Evolutionary conservation across 2,113 vertebrate genomes (phyloP), one percentile per base, ranked within the genome.

Genomic region (Pituophis catenifer): DNA sequence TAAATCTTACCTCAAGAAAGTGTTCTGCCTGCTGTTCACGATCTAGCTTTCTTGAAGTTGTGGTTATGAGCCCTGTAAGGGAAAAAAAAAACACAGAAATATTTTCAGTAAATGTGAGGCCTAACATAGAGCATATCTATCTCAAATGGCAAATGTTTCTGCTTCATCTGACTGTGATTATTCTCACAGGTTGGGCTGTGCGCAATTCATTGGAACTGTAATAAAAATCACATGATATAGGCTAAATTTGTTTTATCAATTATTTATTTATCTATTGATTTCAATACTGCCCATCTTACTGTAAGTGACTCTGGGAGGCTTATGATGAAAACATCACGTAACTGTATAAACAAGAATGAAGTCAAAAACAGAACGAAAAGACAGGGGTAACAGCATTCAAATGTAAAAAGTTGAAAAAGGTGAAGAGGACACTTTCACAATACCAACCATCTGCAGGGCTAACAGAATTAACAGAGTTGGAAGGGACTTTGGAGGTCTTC

Each of bases 1-100:
- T 55, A 21, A 89, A 2, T 11, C 97, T 98, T 97, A 99, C 99
- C 98, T 99, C 99, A 62, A 99, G 97, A 95, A 99, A 98, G 91
- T 99, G 99, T 91, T 99, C 99, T 59, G 98, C 98, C 96, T 99
- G 99, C 96, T 99, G 99, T 89, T 99, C 99, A 4, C 99, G 98
- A 96, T 99, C 99, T 97, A 99, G 93, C 97, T 98, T 99, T 94
- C 99, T 98, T 89, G 99, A 98, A 0, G 99, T 99, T 87, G 99
- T 99, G 29, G 98, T 98, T 97, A 99, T 99, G 93, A 99, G 97
- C 97, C 99, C 99, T 99, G 96, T 92, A 96, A 95, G 38, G 95
- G 91, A 97, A 95, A 97, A 4, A 95, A 93, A 97, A 94, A 97
- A 4, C 70, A 96, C 65, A 96, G 94, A 93, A 96, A 55, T 96